phyloP scores from a whole-genome alignment of 2,888 invertebrate species.

The Fragum fragum region DNA sequence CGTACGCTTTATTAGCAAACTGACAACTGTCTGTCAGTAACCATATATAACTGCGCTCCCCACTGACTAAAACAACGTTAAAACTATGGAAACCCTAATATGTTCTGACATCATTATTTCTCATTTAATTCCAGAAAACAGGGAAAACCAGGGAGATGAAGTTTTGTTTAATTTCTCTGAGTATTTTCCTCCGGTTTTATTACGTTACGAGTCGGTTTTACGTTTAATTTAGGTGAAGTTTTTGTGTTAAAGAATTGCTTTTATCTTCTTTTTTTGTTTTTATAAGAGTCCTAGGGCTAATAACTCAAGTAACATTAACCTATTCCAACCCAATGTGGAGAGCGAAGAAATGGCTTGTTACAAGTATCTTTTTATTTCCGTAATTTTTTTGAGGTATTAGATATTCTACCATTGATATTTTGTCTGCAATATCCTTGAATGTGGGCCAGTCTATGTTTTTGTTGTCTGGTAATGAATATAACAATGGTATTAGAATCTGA shows the following conservation, averaged over 20 bases:
- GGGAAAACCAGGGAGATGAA: conserved; percentile 2
- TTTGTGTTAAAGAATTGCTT: neutral
- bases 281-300: neutral
- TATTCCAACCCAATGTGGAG: too few relatives aligned
- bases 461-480: too few relatives aligned
- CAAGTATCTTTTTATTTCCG: too few relatives aligned
- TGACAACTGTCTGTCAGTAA: neutral
- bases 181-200: neutral
- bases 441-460: too few relatives aligned
- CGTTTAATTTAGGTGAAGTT: neutral
- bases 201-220: neutral
- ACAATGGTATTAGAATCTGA: too few relatives aligned
- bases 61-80: conserved; percentile 3
- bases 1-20: conserved; percentile 21
- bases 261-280: neutral
- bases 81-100: conserved; percentile 5
- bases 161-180: neutral
- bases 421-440: too few relatives aligned
- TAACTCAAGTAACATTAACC: too few relatives aligned
- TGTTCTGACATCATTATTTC: conserved; percentile 4
- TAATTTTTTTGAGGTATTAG: too few relatives aligned
- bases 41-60: conserved; percentile 19
- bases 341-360: too few relatives aligned
- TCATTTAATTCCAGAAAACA: conserved; percentile 2
- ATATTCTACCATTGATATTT: too few relatives aligned